Conservation (phyloP, 2,797 vertebrate species). For the Capromys pilorides region DNA sequence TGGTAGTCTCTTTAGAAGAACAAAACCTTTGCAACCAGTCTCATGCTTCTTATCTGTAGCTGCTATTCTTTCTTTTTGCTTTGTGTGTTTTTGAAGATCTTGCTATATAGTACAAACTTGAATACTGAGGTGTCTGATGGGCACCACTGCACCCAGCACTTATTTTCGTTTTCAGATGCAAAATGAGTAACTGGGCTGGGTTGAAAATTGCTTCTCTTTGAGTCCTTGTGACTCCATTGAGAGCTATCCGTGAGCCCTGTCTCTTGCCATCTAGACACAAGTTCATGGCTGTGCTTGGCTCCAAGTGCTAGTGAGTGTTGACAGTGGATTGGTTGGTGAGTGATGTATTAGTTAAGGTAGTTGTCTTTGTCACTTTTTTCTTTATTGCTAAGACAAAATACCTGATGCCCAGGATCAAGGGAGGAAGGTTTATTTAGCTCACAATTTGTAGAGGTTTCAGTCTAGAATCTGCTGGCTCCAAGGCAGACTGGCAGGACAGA, state of each 20-base stretch:
- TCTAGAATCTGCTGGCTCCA: background rate
- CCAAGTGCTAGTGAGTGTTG: background rate
- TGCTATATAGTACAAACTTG: background rate
- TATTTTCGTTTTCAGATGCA: constrained; percentile 21
- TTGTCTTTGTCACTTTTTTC: background rate
- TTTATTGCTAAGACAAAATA: background rate
- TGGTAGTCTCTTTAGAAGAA: background rate
- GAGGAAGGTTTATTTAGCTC: background rate
- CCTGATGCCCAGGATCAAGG: background rate
- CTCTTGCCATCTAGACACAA: background rate
- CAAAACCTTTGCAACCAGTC: background rate
- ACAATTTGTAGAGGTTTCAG: background rate
- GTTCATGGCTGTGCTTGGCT: background rate
- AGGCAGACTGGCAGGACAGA: background rate
- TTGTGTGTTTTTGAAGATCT: background rate
- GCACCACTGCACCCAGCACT: background rate
- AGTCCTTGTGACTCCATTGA: background rate
- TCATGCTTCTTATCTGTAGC: background rate
- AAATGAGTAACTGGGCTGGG: background rate
- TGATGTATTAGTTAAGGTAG: background rate
- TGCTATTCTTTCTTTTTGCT: background rate
- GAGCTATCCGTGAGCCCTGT: background rate
- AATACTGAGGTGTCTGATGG: background rate
- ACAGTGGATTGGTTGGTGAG: background rate
- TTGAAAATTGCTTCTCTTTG: background rate